Percentiles rank a stretch among this genome's conserved stretches.
These are phyloP conservation scores for Dermochelys coriacea DNA, from an alignment of 2,797 vertebrate species.

Conservation along the genomic window DNA sequence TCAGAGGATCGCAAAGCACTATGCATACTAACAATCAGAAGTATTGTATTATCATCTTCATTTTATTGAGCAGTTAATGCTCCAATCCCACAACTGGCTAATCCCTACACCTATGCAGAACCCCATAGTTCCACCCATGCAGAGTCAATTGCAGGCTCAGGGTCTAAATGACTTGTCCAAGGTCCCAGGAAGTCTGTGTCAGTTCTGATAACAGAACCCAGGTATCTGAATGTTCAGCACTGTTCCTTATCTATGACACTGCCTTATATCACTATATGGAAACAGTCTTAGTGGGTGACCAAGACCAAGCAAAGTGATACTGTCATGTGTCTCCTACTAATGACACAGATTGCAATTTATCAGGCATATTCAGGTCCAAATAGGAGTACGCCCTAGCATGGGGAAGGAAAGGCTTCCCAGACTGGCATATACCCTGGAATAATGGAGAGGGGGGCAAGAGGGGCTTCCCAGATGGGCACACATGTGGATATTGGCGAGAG, in stretches of 20 bases:
- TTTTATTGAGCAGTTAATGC: not conserved
- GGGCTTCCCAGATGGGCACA: not conserved
- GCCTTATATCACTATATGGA: not conserved
- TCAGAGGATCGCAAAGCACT: not conserved
- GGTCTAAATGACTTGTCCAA: not conserved
- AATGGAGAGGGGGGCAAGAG: not conserved
- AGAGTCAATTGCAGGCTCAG: not conserved
- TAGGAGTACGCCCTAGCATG: not conserved
- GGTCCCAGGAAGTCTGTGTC: not conserved
- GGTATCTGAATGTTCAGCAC: not conserved
- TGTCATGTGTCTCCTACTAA: not conserved
- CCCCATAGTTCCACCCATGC: not conserved
- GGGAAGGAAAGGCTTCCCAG: not conserved
- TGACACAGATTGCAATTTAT: not conserved
- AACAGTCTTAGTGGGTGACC: not conserved
- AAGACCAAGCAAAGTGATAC: not conserved
- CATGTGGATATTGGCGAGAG: not conserved
- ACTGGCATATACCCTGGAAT: not conserved
- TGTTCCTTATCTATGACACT: not conserved
- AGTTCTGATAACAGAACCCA: not conserved
- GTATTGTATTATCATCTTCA: not conserved
- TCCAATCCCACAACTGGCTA: not conserved
- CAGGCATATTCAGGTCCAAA: not conserved
- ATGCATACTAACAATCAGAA: not conserved
- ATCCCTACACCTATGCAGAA: not conserved